A percentile compares a stretch with the other conserved stretches of the same genome.
These are phyloP conservation scores for Trochalopteron elliotii DNA, from an alignment of 2,113 vertebrate genomes.

Conservation along the genomic window DNA sequence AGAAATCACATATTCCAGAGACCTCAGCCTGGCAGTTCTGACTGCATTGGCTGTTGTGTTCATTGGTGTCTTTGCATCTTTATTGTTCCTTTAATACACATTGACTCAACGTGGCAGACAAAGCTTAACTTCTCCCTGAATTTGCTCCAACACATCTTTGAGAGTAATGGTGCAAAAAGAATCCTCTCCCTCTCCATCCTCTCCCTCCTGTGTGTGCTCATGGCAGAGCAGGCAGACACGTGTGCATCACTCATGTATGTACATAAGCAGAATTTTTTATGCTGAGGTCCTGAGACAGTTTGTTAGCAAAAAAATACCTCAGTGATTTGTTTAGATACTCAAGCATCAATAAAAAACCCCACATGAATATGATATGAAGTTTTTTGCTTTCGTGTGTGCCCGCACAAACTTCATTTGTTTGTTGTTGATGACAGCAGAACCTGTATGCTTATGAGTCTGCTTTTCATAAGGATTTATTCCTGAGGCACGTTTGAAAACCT, in stretches of 20 bases:
- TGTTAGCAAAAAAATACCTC: not conserved
- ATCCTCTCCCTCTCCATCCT: not conserved
- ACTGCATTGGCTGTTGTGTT: not conserved
- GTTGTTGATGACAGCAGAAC: not conserved
- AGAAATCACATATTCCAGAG: not conserved
- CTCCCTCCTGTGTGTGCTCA: not conserved
- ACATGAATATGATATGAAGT: not conserved
- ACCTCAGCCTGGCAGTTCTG: not conserved
- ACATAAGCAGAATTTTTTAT: not conserved
- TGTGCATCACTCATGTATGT: not conserved
- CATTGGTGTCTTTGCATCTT: not conserved
- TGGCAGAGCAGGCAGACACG: not conserved
- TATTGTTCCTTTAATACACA: not conserved
- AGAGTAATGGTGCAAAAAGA: not conserved
- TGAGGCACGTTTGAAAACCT: not conserved
- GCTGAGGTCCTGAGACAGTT: not conserved
- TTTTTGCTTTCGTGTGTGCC: not conserved
- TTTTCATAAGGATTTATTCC: not conserved
- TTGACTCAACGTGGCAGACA: not conserved
- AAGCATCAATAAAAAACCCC: fast-evolving
- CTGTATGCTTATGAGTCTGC: not conserved
- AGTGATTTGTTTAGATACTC: not conserved
- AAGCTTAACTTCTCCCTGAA: not conserved
- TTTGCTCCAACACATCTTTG: not conserved
- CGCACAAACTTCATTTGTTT: not conserved